Base-by-base conservation (phyloP, 2,113 vertebrate genomes). In the Recurvirostra avosetta region DNA sequence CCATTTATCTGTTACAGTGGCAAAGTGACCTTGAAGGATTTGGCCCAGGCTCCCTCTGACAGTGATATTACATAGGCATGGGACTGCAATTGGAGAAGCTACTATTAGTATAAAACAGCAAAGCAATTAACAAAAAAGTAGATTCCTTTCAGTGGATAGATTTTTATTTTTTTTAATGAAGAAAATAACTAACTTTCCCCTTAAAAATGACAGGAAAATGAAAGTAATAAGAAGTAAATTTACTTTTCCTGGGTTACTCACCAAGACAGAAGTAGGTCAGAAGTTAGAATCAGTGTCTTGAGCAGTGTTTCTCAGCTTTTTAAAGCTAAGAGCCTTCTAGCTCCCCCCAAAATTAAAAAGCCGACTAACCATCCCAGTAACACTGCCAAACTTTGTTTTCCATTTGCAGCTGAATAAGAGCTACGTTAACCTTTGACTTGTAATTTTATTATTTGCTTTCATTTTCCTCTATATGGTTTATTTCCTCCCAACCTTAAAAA, bases 11-110 rank as follows among this genome's bases (percentile, higher is more conserved):
- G 30, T 27, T 59, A 19, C 8, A 1, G 0, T 5, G 27, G 5
- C 12, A 49, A 49, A 25, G 12, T 38, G 23, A 40, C 18, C 12
- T 61, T 2, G 2, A 71, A 71, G 12, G 5, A 15, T 47, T 56
- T 86, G 21, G 7, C 3, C 29, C 23, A 86, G 12, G 6, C 2
- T 73, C 0, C 0, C 9, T 68, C 17, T 55, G 14, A 45, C 3
- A 58, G 13, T 3, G 5, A 36, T 49, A 36, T 14, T 36, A 30
- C 9, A 23, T 5, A 59, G 4, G 0, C 5, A 14, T 16, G 19
- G 6, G 45, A 36, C 6, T n/a, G 34, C 43, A 73, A 12, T 2
- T 66, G 16, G 18, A 30, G 15, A 47, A 68, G 11, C 8, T 52
- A 11, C 8, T 49, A 4, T 34, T 86, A 41, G 5, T 34, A 36